Base-by-base conservation (phyloP, 2,797 vertebrate species). In the Gambelia wislizenii region DNA sequence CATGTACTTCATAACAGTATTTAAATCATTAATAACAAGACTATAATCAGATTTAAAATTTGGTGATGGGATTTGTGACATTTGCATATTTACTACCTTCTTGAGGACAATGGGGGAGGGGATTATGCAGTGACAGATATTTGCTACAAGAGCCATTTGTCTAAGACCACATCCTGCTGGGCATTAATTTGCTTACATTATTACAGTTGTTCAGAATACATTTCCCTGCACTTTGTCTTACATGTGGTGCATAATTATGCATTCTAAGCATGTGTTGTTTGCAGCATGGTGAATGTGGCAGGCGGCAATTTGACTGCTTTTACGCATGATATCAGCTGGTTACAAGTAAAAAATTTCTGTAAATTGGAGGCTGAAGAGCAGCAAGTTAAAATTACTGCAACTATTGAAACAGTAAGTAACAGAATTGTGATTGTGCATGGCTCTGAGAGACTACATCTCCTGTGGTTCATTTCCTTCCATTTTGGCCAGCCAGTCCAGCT, bases 281-380 rank as follows among this genome's bases (percentile, higher is more conserved):
- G 82, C 93, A 99, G 99, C 93, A 91, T 98, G 30, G 96, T 98
- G 92, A 95, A 91, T 2, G 69, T 96, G 47, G 97, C 96, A 0
- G 98, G 97, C 76, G 94, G 93, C 56, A 96, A 93, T 59, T 74
- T 96, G 93, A 93, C 91, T 87, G 90, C 91, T 83, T 91, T 92
- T 79, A 84, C 90, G 0, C 92, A 92, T 1, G 96, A 95, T 86
- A 91, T 92, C 72, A 90, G 97, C 95, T 99, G 98, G 98, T 97
- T 99, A 39, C 98, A 98, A 90, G 98, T 99, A 89, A 98, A 98
- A 95, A 98, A 98, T 95, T 93, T 96, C 36, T 97, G 96, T 33
- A 84, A 89, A 0, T 87, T 22, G 7, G 95, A 94, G 13, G 96
- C 96, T 77, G 96, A 97, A 88, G 96, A 95, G 90, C 96, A 94